A percentile compares a stretch with the other conserved stretches of the same genome.
These are phyloP conservation scores for Halictus rubicundus DNA, from an alignment of 1,140 invertebrate species.

Conservation along the genomic window DNA sequence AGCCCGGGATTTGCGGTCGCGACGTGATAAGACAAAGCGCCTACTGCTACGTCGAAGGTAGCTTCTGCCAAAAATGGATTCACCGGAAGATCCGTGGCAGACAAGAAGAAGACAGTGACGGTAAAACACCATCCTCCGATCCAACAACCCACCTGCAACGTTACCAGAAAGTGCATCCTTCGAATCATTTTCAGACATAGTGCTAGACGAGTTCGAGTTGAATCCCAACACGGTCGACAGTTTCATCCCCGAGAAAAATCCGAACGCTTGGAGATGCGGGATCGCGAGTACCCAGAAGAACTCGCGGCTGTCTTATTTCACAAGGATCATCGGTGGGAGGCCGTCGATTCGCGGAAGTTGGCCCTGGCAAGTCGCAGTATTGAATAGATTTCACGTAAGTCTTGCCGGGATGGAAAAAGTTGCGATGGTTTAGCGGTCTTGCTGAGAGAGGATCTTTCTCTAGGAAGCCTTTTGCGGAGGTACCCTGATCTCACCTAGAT, in stretches of 20 bases:
- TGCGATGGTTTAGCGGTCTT: neutral
- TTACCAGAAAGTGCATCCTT: neutral
- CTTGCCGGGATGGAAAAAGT: neutral
- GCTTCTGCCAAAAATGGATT: constrained; percentile 89
- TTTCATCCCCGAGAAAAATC: constrained; percentile 60
- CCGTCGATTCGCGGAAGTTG: constrained; percentile 89
- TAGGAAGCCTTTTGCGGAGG: constrained; percentile 95
- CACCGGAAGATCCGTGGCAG: constrained; percentile 81
- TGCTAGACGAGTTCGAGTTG: constrained; percentile 72
- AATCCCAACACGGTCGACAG: constrained; percentile 71
- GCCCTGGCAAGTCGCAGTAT: constrained; percentile 96
- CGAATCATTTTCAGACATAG: constrained; percentile 56
- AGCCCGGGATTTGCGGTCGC: constrained; percentile 86
- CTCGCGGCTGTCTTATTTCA: constrained; percentile 73
- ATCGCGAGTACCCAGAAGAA: constrained; percentile 64
- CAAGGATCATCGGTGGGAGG: constrained; percentile 91
- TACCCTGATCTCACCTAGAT: constrained; percentile 90
- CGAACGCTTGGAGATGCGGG: constrained; percentile 73
- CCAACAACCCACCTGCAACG: neutral
- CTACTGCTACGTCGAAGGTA: constrained; percentile 91
- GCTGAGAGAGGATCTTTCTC: constrained; percentile 21
- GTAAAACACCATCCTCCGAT: constrained; percentile 34
- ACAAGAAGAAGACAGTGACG: constrained; percentile 69
- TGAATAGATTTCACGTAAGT: constrained; percentile 89
- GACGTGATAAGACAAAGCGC: constrained; percentile 90